Conservation (phyloP, 2,113 vertebrate species). For the Taurulus bubalis region DNA sequence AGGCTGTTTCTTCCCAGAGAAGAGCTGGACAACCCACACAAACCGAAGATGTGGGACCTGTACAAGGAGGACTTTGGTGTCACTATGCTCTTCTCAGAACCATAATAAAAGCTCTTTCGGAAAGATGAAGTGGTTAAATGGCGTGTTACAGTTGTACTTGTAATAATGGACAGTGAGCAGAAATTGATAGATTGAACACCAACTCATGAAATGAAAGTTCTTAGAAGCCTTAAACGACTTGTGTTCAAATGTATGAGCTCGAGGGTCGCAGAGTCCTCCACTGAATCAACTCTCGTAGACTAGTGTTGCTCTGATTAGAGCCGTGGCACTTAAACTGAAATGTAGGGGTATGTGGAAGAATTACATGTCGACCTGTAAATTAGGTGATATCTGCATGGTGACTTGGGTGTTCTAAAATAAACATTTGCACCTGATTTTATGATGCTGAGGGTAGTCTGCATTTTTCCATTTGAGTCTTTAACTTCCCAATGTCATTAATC, state of each 20-base stretch:
- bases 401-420: not conserved
- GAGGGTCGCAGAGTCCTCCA: no score
- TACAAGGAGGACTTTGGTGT: slow-evolving; percentile 92
- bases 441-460: not conserved
- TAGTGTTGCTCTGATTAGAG: not conserved
- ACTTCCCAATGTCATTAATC: not conserved
- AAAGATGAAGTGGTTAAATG: not conserved
- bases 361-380: not conserved
- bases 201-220: not conserved
- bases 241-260: not conserved
- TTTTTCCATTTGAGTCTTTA: not conserved
- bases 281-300: not conserved
- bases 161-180: not conserved
- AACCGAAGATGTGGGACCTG: slow-evolving; percentile 90
- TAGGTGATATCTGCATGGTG: not conserved
- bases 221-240: not conserved
- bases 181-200: slow-evolving; percentile 20
- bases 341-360: not conserved
- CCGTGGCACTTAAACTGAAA: not conserved
- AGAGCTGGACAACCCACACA: slow-evolving; percentile 95
- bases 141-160: not conserved
- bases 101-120: slow-evolving; percentile 49
- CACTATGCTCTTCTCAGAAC: slow-evolving; percentile 85
- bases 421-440: not conserved
- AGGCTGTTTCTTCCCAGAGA: slow-evolving; percentile 91